Base-by-base conservation (phyloP, 2,113 vertebrate genomes). In the Baryphthengus martii region DNA sequence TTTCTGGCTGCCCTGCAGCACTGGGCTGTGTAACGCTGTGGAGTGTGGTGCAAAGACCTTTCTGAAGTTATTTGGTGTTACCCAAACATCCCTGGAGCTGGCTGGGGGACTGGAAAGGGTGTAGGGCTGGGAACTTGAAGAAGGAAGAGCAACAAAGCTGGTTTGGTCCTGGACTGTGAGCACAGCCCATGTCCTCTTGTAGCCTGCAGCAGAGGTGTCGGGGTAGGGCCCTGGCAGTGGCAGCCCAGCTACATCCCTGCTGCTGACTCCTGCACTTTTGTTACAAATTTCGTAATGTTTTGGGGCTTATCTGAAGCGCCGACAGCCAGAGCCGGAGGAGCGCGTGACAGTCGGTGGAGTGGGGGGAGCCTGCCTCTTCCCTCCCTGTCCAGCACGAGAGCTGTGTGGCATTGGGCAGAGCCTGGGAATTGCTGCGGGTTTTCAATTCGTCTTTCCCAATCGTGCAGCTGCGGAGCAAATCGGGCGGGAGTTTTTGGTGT, bases 191-290 rank as follows among this genome's bases (percentile, higher is more conserved):
- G 61, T 21, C 28, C 40, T 74, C 24, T 45, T 31, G 40, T 35
- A n/a, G 79, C 87, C 23, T 59, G 17, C 40, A 40, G 78, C 73
- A 62, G 71, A 62, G 44, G 8, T 70, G 33, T 12, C 14, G 17
- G 66, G 14, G 17, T 44, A 65, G 45, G 59, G 50, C 66, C 37
- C 50, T 0, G 0, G 39, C 68, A 50, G 59, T 7, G 26, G 56
- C 68, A 59, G 86, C 68, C 3, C 2, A 14, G 45, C 61, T 92
- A 55, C 45, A 37, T 56, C 91, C 65, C 90, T 74, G 20, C 19
- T 94, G 94, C 96, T 93, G 94, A 95, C 68, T 92, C 35, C 61
- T 61, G 86, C 45, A 4, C 61, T 93, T 96, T n/a, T 88, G 85
- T 90, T 91, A 40, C 5, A 45, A 91, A 74, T 97, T 95, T 95